These are phyloP conservation scores for Sebastes kiyomatsui DNA, from an alignment of 2,797 vertebrate genomes.

Conservation along the genomic window DNA sequence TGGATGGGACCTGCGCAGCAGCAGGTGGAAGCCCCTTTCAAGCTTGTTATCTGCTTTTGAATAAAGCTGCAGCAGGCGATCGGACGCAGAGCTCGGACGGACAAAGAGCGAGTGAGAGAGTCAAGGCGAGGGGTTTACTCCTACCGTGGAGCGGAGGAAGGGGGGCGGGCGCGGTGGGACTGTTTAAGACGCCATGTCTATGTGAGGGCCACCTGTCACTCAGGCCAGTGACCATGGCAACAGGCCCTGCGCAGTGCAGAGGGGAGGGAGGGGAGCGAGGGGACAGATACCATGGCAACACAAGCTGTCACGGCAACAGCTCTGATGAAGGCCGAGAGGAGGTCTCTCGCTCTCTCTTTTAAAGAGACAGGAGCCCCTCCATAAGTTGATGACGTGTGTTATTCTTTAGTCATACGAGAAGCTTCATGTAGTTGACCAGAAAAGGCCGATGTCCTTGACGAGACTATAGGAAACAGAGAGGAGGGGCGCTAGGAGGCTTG, in stretches of 20 bases:
- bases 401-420: slow-evolving; percentile 68
- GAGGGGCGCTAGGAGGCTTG: slow-evolving; percentile 59
- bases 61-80: slow-evolving; percentile 59
- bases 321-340: slow-evolving; percentile 60
- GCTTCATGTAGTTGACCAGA: slow-evolving; percentile 68
- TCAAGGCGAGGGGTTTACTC: slow-evolving; percentile 27
- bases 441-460: slow-evolving; percentile 72
- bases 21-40: slow-evolving; percentile 60
- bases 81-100: slow-evolving; percentile 27
- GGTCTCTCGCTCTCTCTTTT: slow-evolving; percentile 52
- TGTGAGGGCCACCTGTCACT: slow-evolving; percentile 81
- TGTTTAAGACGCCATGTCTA: slow-evolving; percentile 73
- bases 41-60: slow-evolving; percentile 65
- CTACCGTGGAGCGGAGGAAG: slow-evolving; percentile 10
- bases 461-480: slow-evolving; percentile 53
- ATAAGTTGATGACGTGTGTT: slow-evolving; percentile 69
- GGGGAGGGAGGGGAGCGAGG: slow-evolving; percentile 49
- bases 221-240: slow-evolving; percentile 78
- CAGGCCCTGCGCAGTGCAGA: slow-evolving; percentile 79
- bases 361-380: slow-evolving; percentile 70
- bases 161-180: slow-evolving; percentile 27
- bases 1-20: slow-evolving; percentile 37
- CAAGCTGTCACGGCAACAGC: slow-evolving; percentile 76
- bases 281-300: slow-evolving; percentile 81
- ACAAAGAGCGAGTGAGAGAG: slow-evolving; percentile 55